Base-by-base conservation (phyloP, 2,888 invertebrate genomes). In the Nomada ruficornis region DNA sequence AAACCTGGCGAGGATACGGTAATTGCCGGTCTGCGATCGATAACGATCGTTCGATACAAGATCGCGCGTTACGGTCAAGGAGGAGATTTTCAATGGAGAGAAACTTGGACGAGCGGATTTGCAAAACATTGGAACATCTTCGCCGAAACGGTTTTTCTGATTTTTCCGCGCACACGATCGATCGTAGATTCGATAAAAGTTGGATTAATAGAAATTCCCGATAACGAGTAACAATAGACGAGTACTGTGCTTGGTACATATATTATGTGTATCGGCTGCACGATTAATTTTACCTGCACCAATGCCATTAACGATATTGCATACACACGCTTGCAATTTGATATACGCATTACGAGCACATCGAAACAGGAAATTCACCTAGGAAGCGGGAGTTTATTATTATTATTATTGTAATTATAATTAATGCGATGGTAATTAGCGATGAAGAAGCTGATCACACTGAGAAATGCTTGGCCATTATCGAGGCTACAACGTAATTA, bases 21-120 rank as follows among this genome's bases (percentile, higher is more conserved):
- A 81, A 87, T 83, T 84, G 82, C 77, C n/a, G 54, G 23, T 26
- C 26, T 9, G 64, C 44, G 73, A 52, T 80, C 80, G 87, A 87
- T 87, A 87, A 77, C 74, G 77, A 74, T 77, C 85, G 83, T 78
- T 79, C 82, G 85, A 80, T 83, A 76, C 63, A 55, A 70, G 69
- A 80, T 78, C 80, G 54, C 67, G 64, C 26, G 59, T 62, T 42
- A 44, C 42, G 36, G 36, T 36, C 9, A 7, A 36, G 7, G 1
- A 9, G 1, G 9, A 26, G 42, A 50, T 57, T 67, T 59, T 13
- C n/a, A 23, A 73, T 73, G 54, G 20, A 15, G 44, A 57, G 68
- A 57, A 75, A 75, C 67, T 68, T 47, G 55, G 42, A 62, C 50
- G 67, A 78, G 52, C 20, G 36, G 11, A 50, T 78, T 78, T 78